Base-by-base conservation (phyloP, 2,888 invertebrate species). In the Eudasyphora cyanicolor region DNA sequence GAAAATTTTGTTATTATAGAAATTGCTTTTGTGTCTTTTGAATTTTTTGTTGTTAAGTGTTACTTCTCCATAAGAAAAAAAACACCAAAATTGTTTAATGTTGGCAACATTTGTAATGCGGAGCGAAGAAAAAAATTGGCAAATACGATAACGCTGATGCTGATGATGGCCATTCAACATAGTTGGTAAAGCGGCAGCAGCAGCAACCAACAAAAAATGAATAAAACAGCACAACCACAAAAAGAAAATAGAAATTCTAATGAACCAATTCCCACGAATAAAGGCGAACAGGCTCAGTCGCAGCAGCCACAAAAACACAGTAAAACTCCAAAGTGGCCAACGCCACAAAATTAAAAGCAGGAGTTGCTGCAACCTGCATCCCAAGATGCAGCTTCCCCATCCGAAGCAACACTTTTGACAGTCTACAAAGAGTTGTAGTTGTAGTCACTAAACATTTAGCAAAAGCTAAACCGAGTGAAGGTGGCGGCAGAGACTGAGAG, bases 241-340 rank as follows among this genome's bases (percentile, higher is more conserved):
- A 81, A 86, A 85, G 77, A 87, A 88, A 84, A 67, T 87, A 84
- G 82, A 82, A 71, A 90, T 91, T 91, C 90, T 90, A 91, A 90
- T 91, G 91, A 91, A 91, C 91, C 89, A 91, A 91, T 91, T 91
- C 91, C 91, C 91, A 91, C 91, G 91, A 89, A 89, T 87, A 87
- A 84, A 82, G 85, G 79, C 75, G 69, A 81, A 67, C 70, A 71
- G 27, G 17, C 62, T 19, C 38, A 24, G 14, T 0, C 54, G 49
- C 29, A 71, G 14, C 78, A 60, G 73, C 64, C 35, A 79, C 76
- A 76, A 79, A 60, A 67, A 54, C 35, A 79, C 76, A 76, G 76
- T 38, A n/a, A 64, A 27, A 45, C 19, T n/a, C n/a, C n/a, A n/a
- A n/a, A 60, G 60, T 49, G 64, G 62, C 76, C 82, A 88, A 57